phyloP scores from a whole-genome alignment of 2,888 invertebrate species.

The Parnassius smintheus region DNA sequence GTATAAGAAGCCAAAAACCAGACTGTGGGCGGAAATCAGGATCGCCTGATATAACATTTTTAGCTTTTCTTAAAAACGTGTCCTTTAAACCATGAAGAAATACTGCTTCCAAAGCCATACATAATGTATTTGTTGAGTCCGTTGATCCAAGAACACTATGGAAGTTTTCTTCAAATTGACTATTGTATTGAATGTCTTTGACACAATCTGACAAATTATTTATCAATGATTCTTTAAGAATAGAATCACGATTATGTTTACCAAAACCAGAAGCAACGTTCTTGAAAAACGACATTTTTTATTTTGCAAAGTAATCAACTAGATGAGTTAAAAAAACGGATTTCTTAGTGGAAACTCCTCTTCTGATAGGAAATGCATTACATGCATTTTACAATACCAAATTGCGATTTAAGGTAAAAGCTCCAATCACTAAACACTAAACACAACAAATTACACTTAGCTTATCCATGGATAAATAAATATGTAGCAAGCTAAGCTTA shows the following conservation, averaged over 20 bases:
- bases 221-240: constrained; percentile 84
- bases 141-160: constrained; percentile 82
- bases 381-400: background rate
- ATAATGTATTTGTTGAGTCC: constrained; percentile 90
- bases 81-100: constrained; percentile 95
- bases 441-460: too few relatives aligned
- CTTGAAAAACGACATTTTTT: constrained; percentile 71
- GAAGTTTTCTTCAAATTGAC: constrained; percentile 80
- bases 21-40: constrained; percentile 88
- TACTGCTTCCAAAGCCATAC: constrained; percentile 92
- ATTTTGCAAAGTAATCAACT: constrained; percentile 7
- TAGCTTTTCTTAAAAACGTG: constrained; percentile 88
- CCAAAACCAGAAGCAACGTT: constrained; percentile 70
- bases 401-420: too few relatives aligned
- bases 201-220: constrained; percentile 88
- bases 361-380: constrained; percentile 10
- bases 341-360: background rate
- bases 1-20: constrained; percentile 93
- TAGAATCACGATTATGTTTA: constrained; percentile 68
- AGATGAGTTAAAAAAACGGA: constrained; percentile 11
- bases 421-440: too few relatives aligned
- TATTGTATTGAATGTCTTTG: constrained; percentile 89
- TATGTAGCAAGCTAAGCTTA: too few relatives aligned
- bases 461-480: too few relatives aligned
- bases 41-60: constrained; percentile 86